Evolutionary conservation across 2,888 invertebrate species (phyloP).

Genomic region (Athetis lepigone): DNA sequence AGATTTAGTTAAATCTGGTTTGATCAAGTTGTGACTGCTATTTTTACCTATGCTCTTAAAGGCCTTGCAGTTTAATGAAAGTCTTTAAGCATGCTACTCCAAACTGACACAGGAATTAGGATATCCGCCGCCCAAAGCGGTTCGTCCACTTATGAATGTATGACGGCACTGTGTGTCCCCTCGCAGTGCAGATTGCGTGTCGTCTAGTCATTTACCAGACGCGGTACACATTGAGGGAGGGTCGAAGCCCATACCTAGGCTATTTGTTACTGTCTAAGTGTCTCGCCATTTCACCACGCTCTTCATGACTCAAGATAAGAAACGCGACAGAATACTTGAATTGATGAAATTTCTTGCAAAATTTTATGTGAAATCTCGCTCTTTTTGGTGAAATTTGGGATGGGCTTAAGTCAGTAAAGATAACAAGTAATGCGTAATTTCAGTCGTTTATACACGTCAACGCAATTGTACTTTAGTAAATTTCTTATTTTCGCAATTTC

Average conservation of each 20-base stretch:
- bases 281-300: constrained; percentile 44
- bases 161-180: constrained; percentile 72
- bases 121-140: constrained; percentile 79
- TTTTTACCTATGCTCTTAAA: no score
- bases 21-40: no score
- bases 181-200: constrained; percentile 76
- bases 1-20: no score
- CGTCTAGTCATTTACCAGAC: constrained; percentile 78
- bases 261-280: constrained; percentile 54
- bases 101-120: constrained; percentile 70
- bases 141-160: constrained; percentile 70
- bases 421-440: not conserved
- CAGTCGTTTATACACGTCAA: not conserved
- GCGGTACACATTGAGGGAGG: constrained; percentile 69
- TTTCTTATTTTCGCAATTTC: no score
- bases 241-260: constrained; percentile 48
- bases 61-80: constrained; percentile 23
- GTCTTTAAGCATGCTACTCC: constrained; percentile 52
- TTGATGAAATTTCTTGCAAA: constrained; percentile 4
- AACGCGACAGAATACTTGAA: constrained; percentile 27
- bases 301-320: constrained; percentile 46
- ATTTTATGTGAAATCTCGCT: constrained; percentile 2
- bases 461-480: no score
- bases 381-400: not conserved
- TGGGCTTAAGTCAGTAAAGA: not conserved